Base-by-base conservation (phyloP, 2,113 vertebrate genomes). In the Cyprinodon tularosa region DNA sequence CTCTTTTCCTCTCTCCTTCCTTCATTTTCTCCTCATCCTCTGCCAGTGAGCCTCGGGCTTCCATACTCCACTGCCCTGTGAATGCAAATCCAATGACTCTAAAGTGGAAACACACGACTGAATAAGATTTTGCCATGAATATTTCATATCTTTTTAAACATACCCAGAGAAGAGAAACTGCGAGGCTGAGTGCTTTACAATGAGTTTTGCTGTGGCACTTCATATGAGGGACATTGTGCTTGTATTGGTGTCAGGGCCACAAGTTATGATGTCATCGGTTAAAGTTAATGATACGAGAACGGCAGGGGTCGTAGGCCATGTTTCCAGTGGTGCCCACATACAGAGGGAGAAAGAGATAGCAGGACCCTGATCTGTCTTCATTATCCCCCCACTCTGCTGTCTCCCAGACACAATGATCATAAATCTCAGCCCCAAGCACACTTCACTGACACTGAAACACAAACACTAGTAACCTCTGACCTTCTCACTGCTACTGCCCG, bases 391-490 rank as follows among this genome's bases (percentile, higher is more conserved):
- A 90, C 93, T 93, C 92, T 91, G 84, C 89, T 92, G 93, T 86
- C 86, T 94, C 92, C 85, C 90, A 91, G 93, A 93, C 93, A 94
- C 92, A 92, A 90, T 91, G 91, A 93, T 93, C 94, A 94, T 95
- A 95, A 95, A 95, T 95, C 93, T 94, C 90, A 81, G 87, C 89
- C 91, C 88, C 86, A 82, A 94, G 90, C 93, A 94, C 94, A 94
- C 94, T 95, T 92, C 91, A 89, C 93, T 94, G 94, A 94, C 93
- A 94, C 92, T 88, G 91, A 93, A 94, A 95, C 93, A 94, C 94
- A 95, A 94, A 95, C 94, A 94, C 92, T 92, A 84, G 88, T 94
- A 86, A 95, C 94, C 94, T 89, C 86, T 94, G 93, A 94, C 94
- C 93, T 85, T 78, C 84, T 91, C 68, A 37, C 89, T 92, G 94